Base-by-base conservation (phyloP, 2,797 vertebrate genomes). In the Molossus molossus region DNA sequence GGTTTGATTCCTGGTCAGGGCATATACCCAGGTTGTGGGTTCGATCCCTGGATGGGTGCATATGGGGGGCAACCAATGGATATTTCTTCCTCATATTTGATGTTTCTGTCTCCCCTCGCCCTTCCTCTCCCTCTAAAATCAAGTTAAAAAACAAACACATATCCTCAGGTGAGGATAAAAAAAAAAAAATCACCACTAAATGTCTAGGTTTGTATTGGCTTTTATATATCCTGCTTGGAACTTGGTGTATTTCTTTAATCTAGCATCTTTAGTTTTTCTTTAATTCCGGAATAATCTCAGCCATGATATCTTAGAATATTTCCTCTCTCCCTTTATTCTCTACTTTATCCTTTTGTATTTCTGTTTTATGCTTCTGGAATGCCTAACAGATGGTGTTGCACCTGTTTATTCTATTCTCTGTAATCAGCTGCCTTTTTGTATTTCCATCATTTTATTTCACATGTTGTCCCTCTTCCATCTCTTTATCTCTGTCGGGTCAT, bases 211-310 rank as follows among this genome's bases (percentile, higher is more conserved):
- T 53, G 21, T n/a, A 48, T 3, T n/a, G 21, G 4, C 14, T 53
- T 75, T 87, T 82, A 53, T 89, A 92, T 85, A 57, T 58, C 62
- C 12, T 67, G 33, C 45, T 81, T 85, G 73, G 27, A 81, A 33
- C 27, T 45, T 64, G 57, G 4, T 87, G 25, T 70, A 75, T 65
- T 94, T 94, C 33, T 96, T 77, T 9, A 82, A 33, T 62, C 29
- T 72, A 82, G 21, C 27, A 4, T 57, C 29, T 88, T 48, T 57
- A 12, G 4, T 92, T 7, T 94, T 58, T 77, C 37, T 79, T 83
- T 33, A 69, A 1, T 67, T 69, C 88, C 75, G 29, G 33, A 55
- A 88, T 70, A 62, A 48, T 85, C 23, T 76, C 27, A 45, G 60
- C 27, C 5, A 64, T 75, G 29, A 60, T 45, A 45, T 45, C 40